A percentile compares a stretch with the other conserved stretches of the same genome.
These are phyloP conservation scores for Lacanobia wlatinum DNA, from an alignment of 2,888 invertebrate species.

Conservation along the genomic window DNA sequence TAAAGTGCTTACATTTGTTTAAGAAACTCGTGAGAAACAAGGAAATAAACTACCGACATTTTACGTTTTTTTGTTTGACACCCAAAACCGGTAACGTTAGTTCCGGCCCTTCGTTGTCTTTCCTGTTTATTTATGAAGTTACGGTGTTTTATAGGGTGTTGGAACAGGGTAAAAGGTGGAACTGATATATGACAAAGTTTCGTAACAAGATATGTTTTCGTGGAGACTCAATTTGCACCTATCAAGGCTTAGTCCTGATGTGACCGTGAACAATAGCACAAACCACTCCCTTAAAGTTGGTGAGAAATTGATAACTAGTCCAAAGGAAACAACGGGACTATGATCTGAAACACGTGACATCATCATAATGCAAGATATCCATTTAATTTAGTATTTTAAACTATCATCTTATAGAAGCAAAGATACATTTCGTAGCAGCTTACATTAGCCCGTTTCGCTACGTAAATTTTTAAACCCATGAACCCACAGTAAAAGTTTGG, in stretches of 20 bases:
- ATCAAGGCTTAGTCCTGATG: neutral
- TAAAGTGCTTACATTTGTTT: slow-evolving; percentile 46
- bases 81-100: slow-evolving; percentile 21
- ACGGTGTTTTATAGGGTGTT: neutral
- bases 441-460: slow-evolving; percentile 6
- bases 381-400: neutral
- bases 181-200: neutral
- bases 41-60: slow-evolving; percentile 35
- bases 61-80: slow-evolving; percentile 49
- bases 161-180: neutral
- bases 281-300: neutral
- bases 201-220: too few species aligned
- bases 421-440: neutral
- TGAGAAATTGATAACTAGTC: neutral
- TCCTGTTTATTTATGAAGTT: slow-evolving; percentile 21
- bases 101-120: slow-evolving; percentile 27
- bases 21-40: slow-evolving; percentile 29
- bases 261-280: neutral
- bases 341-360: neutral
- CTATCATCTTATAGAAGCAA: neutral
- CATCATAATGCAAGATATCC: neutral
- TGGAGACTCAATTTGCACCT: neutral
- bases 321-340: neutral
- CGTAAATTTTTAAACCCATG: slow-evolving; percentile 38
- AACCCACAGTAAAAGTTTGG: slow-evolving; percentile 41